These are phyloP conservation scores for Germaria angustata DNA, from an alignment of 2,888 invertebrate species.

Conservation along the genomic window DNA sequence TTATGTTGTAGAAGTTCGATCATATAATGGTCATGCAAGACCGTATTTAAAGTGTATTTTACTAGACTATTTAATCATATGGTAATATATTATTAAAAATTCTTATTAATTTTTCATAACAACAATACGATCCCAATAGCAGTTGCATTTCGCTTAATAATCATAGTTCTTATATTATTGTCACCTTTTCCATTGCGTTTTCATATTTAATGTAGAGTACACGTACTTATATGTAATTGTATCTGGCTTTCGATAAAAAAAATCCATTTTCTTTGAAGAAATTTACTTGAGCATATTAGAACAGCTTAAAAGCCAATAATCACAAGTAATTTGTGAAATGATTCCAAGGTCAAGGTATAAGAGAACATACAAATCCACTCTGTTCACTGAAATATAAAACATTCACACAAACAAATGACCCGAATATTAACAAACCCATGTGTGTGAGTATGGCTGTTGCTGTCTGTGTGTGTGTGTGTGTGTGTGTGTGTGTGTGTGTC, in stretches of 20 bases:
- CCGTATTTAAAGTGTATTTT: too few species aligned
- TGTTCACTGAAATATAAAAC: neutral
- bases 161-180: too few species aligned
- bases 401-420: conserved; percentile 1
- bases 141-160: too few species aligned
- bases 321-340: conserved; percentile 59
- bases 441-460: neutral
- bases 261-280: neutral
- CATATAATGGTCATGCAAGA: too few species aligned
- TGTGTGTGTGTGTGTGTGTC: neutral
- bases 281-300: conserved; percentile 15
- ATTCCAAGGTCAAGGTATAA: conserved; percentile 57
- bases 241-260: neutral
- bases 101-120: too few species aligned
- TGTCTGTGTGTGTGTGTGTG: neutral
- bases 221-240: neutral
- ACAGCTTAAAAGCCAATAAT: conserved; percentile 61
- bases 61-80: too few species aligned
- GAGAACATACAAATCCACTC: neutral
- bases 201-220: neutral
- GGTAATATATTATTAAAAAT: too few species aligned
- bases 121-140: too few species aligned
- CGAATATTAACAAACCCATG: neutral
- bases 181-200: too few species aligned
- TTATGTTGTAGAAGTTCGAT: too few species aligned